Evolutionary conservation across 2,113 vertebrate genomes (phyloP).

Genomic region (Thamnophis sirtalis): DNA sequence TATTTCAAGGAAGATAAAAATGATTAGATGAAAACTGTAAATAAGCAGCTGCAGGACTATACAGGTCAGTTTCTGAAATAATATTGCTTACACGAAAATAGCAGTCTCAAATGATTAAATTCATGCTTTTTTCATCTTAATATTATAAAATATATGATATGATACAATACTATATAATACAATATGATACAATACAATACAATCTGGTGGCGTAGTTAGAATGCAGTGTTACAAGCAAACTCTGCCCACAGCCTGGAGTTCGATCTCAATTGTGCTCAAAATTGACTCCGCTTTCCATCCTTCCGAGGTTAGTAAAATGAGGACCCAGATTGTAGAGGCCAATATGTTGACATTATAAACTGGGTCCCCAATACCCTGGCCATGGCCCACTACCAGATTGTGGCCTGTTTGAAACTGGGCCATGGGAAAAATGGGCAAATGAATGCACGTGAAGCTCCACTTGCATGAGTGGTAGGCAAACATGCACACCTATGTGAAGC

Average conservation of each 20-base stretch:
- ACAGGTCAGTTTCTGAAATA: background rate
- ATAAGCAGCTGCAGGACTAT: background rate
- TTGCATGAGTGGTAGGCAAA: no score
- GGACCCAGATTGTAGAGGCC: background rate
- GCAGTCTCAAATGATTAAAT: background rate
- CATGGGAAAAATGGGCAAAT: background rate
- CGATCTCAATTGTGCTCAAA: background rate
- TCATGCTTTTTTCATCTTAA: background rate
- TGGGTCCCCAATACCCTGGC: background rate
- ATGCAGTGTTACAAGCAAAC: background rate
- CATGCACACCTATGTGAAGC: fast-evolving
- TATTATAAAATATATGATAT: background rate
- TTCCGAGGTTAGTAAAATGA: background rate
- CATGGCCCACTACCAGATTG: background rate
- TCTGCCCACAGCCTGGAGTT: background rate
- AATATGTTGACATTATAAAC: background rate
- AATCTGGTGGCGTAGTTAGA: background rate
- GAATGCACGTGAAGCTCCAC: background rate
- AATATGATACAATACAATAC: no score
- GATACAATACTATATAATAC: no score
- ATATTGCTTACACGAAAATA: background rate
- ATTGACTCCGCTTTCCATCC: background rate
- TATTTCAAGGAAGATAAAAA: background rate
- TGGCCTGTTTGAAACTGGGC: background rate
- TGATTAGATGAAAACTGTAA: background rate